Evolutionary conservation across 1,140 invertebrate genomes (phyloP).

Genomic region (Hermetia illucens): DNA sequence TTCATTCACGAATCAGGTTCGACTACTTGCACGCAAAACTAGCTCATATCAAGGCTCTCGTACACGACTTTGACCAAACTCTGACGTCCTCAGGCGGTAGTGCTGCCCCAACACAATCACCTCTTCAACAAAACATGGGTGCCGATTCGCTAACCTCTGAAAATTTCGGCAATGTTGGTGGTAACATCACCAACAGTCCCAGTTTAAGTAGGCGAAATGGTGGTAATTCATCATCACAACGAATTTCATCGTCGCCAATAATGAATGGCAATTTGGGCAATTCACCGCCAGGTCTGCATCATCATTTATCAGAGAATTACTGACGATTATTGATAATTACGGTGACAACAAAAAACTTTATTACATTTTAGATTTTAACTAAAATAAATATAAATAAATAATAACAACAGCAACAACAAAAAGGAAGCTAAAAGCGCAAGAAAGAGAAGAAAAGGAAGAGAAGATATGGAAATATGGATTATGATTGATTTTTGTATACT

Average conservation of each 20-base stretch:
- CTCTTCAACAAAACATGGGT: not conserved
- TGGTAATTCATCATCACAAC: too few relatives aligned
- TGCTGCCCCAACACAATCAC: not conserved
- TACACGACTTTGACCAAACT: slow-evolving; percentile 59
- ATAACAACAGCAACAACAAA: too few relatives aligned
- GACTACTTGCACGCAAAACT: slow-evolving; percentile 80
- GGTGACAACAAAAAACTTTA: not conserved
- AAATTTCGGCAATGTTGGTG: not conserved
- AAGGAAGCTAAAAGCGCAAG: too few relatives aligned
- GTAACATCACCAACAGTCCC: not conserved
- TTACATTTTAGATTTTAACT: not conserved
- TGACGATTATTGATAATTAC: not conserved
- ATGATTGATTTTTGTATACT: too few relatives aligned
- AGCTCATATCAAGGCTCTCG: slow-evolving; percentile 76
- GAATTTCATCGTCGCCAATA: too few relatives aligned
- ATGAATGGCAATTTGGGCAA: too few relatives aligned
- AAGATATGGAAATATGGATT: too few relatives aligned
- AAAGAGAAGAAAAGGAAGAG: too few relatives aligned
- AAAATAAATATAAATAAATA: too few relatives aligned
- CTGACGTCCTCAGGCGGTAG: slow-evolving; percentile 11
- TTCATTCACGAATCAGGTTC: slow-evolving; percentile 38
- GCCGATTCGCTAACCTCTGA: not conserved
- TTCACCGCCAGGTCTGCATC: not conserved
- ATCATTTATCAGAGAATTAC: not conserved
- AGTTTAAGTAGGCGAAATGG: too few relatives aligned